Percentiles rank a stretch among this genome's conserved stretches.
These are phyloP conservation scores for Ambastaia sidthimunki DNA, from an alignment of 2,797 vertebrate genomes.

Conservation along the genomic window DNA sequence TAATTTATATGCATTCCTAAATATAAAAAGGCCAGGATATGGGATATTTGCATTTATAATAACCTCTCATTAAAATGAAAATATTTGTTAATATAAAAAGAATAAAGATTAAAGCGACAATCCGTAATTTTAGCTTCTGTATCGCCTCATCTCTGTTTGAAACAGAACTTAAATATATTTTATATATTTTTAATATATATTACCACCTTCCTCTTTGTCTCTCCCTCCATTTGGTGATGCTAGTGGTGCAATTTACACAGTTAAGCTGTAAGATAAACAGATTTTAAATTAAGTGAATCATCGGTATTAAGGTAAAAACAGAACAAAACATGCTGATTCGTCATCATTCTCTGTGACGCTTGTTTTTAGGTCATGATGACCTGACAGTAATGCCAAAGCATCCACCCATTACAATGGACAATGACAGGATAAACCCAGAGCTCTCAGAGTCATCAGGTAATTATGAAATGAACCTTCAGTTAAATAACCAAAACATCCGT, in stretches of 20 bases:
- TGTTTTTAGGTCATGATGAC: slow-evolving; percentile 57
- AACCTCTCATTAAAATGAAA: too few relatives aligned
- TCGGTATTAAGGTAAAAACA: background rate
- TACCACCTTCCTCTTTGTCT: background rate
- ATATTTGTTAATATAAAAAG: too few relatives aligned
- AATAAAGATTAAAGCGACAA: too few relatives aligned
- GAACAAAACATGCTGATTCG: background rate
- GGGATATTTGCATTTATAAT: background rate
- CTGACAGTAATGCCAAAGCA: slow-evolving; percentile 68
- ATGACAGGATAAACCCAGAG: slow-evolving; percentile 72
- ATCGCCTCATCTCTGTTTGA: too few relatives aligned
- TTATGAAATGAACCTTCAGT: background rate
- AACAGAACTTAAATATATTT: too few relatives aligned
- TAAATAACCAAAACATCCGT: background rate
- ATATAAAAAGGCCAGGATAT: background rate
- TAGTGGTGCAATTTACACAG: too few relatives aligned
- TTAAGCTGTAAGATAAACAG: too few relatives aligned
- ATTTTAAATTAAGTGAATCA: background rate
- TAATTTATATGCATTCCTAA: background rate
- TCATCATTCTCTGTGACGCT: slow-evolving; percentile 16
- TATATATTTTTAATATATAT: too few relatives aligned
- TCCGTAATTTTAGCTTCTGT: too few relatives aligned
- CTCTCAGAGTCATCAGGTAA: slow-evolving; percentile 82
- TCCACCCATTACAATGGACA: slow-evolving; percentile 69
- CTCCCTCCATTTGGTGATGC: background rate